phyloP scores from a whole-genome alignment of 1,140 invertebrate genomes.

The Helicoverpa armigera region DNA sequence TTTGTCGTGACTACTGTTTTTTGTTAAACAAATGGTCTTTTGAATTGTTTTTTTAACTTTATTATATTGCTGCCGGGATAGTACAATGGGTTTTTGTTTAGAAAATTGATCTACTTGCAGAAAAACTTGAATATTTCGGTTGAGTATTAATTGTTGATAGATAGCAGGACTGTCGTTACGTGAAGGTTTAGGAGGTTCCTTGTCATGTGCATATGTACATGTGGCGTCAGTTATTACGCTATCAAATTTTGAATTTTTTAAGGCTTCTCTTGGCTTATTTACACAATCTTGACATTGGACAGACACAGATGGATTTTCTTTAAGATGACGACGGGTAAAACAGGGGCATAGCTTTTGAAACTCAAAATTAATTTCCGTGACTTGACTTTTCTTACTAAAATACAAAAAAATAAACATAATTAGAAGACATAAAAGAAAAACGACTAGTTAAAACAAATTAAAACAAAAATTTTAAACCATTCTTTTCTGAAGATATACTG shows the following conservation, averaged over 20 bases:
- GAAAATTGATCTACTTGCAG: conserved; percentile 65
- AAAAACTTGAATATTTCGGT: conserved; percentile 70
- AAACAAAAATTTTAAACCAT: conserved; percentile 48
- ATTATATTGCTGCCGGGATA: conserved; percentile 74
- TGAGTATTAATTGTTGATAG: conserved; percentile 60
- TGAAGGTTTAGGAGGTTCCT: not conserved
- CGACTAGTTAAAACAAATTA: not conserved
- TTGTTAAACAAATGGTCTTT: conserved; percentile 57
- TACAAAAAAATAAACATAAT: not conserved
- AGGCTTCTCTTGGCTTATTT: not conserved
- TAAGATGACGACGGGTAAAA: not conserved
- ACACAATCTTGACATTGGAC: not conserved
- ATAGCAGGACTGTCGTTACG: not conserved
- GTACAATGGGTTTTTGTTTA: conserved; percentile 67
- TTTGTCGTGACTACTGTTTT: conserved; percentile 49
- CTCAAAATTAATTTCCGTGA: conserved; percentile 36
- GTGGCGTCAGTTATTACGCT: too few species aligned
- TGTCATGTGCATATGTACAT: not conserved
- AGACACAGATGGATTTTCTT: not conserved
- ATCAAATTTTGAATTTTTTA: not conserved
- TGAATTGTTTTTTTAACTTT: conserved; percentile 73
- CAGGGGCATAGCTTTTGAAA: conserved; percentile 20
- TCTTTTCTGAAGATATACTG: conserved; percentile 45
- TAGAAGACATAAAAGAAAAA: conserved; percentile 1
- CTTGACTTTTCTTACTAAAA: conserved; percentile 35